phyloP scores from a whole-genome alignment of 2,888 invertebrate species.

The Cerceris ruficornis region DNA sequence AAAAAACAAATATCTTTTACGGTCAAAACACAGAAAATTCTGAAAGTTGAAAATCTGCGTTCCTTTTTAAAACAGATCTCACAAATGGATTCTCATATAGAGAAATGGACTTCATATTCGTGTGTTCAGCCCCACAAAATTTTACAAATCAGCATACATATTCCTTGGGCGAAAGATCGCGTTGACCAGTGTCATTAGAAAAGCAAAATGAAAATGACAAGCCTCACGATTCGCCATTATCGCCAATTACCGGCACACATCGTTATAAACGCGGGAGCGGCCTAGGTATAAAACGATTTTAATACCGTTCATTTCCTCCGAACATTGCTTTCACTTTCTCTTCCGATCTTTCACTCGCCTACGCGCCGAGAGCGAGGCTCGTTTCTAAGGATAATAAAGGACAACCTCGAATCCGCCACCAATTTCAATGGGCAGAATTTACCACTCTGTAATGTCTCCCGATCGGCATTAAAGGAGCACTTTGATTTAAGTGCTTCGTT shows the following conservation, averaged over 20 bases:
- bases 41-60: too few species aligned
- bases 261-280: slow-evolving; percentile 8
- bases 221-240: neutral
- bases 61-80: too few species aligned
- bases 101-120: too few species aligned
- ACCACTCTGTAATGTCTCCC: slow-evolving; percentile 26
- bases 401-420: slow-evolving; percentile 19
- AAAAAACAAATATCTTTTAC: too few species aligned
- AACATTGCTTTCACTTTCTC: slow-evolving; percentile 45
- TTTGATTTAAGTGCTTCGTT: slow-evolving; percentile 67
- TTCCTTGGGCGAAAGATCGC: too few species aligned
- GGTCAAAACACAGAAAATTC: too few species aligned
- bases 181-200: too few species aligned
- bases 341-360: slow-evolving; percentile 36
- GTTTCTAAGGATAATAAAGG: slow-evolving; percentile 38
- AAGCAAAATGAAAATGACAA: neutral
- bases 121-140: too few species aligned
- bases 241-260: slow-evolving; percentile 1
- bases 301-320: slow-evolving; percentile 13
- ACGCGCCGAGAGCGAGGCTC: slow-evolving; percentile 16
- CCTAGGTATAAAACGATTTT: slow-evolving; percentile 2
- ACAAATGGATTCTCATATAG: too few species aligned
- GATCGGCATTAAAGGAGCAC: slow-evolving; percentile 50
- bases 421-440: slow-evolving; percentile 45
- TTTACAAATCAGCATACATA: too few species aligned